Evolutionary conservation across 2,797 vertebrate species (phyloP), one percentile per base, ranked within the genome.

Genomic region (Cyclopterus lumpus): DNA sequence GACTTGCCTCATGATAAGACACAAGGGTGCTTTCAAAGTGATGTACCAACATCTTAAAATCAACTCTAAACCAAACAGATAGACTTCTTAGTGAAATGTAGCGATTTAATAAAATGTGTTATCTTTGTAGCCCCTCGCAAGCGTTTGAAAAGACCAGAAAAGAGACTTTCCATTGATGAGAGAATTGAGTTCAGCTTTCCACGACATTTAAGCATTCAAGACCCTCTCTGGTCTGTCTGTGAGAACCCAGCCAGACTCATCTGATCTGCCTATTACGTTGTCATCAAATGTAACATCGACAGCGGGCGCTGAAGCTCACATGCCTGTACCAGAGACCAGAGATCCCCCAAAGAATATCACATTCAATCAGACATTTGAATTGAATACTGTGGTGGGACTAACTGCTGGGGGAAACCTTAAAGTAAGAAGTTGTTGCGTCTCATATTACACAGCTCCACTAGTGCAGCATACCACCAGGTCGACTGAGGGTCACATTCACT

Each of bases 401-500:
- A 66, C 44, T 66, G 24, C 59, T 53, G 1, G 24, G 12, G 60
- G 38, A 67, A 69, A 80, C 57, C 66, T 72, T 20, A 75, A 32
- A 73, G 38, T 36, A 53, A 69, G 59, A 76, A 46, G 67, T 26
- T 64, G 54, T 54, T 62, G 2, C 42, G 8, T 64, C 77, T 91
- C 75, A 7, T 24, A 28, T 88, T 83, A 58, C 71, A 24, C 58
- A 58, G 59, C 67, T 67, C 69, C 10, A 44, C 15, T 60, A 3
- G 32, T 60, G 36, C 44, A 22, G 49, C 51, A 53, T 67, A 49
- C 38, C 81, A 67, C 8, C 66, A 20, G 71, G 79, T 77, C 49
- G 55, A 44, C 71, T 32, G 0, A 8, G 71, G 87, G 85, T 84
- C 79, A 86, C 79, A 88, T 86, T 88, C 81, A 67, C 57, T 69